Base-by-base conservation (phyloP, 2,888 invertebrate genomes). In the Atherix ibis region DNA sequence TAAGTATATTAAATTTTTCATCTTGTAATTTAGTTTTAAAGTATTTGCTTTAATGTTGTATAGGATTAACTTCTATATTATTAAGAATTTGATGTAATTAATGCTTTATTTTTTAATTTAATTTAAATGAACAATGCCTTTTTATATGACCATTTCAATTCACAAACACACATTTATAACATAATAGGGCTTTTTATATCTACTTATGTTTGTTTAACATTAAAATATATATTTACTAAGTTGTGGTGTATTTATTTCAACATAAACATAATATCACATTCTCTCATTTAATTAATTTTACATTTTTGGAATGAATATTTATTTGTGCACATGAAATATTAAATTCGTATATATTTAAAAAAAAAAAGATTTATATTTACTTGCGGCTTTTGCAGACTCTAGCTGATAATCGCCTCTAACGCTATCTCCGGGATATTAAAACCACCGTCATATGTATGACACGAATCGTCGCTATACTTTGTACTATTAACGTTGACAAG, bases 321-420 rank as follows among this genome's bases (percentile, higher is more conserved):
- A 75, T 76, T 58, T 24, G 6, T 22, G 9, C 5, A 3, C 5
- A 25, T 12, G 6, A 32, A 3, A 12, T 10, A n/a, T 13, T 5
- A 25, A 27, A 13, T 19, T 63, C 57, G 42, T 42, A 39, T 35
- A 42, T 39, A 32, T 32, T 27, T 18, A 15, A 27, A 25, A 31
- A 14, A n/a, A 17, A 6, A 17, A 13, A 17, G 19, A 10, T 24
- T 22, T 35, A 19, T 45, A 76, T 83, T 75, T 68, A 91, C 89
- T 91, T 65, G 89, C 80, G 44, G 89, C 89, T 65, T 91, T 88
- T 5, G 89, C 89, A 67, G 82, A 85, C 52, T 89, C 88, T 36
- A 91, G 64, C 48, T 81, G 81, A 56, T 91, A 91, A 41, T 85
- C 85, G 48, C 71, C 68, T 59, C 67, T 74, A 53, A 67, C 68